Conservation (phyloP, 1,140 invertebrate species). For the Heliconius melpomene region DNA sequence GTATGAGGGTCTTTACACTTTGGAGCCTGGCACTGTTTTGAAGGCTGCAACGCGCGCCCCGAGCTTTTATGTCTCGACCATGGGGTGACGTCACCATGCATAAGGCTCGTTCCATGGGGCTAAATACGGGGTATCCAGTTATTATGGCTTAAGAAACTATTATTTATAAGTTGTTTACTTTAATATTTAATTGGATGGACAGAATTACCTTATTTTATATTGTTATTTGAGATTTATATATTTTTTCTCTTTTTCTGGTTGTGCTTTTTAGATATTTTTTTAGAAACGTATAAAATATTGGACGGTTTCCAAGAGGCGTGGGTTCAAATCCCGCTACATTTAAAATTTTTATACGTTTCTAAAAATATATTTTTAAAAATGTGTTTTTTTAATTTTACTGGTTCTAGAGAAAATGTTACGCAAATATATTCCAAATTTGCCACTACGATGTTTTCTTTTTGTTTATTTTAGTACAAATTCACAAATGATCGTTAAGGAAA, state of each 20-base stretch:
- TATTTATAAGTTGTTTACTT: slow-evolving; percentile 11
- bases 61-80: slow-evolving; percentile 61
- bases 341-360: no score
- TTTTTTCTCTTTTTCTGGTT: background rate
- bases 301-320: no score
- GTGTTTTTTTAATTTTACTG: background rate
- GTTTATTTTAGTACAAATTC: background rate
- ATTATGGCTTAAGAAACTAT: slow-evolving; percentile 21
- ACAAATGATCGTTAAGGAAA: slow-evolving; percentile 1
- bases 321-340: no score
- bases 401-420: no score
- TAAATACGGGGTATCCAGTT: slow-evolving; percentile 16
- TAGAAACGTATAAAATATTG: no score
- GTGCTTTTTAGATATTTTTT: no score
- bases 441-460: background rate
- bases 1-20: slow-evolving; percentile 10
- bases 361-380: no score
- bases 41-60: slow-evolving; percentile 47
- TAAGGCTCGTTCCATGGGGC: slow-evolving; percentile 16
- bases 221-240: background rate
- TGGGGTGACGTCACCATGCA: slow-evolving; percentile 61
- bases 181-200: background rate
- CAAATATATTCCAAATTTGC: background rate
- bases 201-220: background rate
- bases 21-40: slow-evolving; percentile 55